Evolutionary conservation across 2,888 invertebrate species (phyloP).

Genomic region (Rhagonycha lutea): DNA sequence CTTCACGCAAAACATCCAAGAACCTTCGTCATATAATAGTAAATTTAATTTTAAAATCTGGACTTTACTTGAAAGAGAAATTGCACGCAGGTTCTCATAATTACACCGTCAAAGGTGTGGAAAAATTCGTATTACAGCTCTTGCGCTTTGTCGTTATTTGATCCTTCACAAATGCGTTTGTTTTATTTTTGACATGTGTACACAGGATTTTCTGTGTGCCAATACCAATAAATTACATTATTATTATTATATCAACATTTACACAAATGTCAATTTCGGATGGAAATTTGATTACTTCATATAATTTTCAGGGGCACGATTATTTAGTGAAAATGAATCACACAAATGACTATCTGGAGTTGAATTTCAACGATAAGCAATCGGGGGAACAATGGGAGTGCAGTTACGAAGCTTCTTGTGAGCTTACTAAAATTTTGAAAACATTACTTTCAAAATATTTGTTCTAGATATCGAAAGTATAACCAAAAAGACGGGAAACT

Average conservation of each 20-base stretch:
- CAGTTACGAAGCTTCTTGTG: conserved; percentile 58
- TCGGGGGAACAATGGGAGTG: conserved; percentile 62
- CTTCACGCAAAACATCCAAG: too few species aligned
- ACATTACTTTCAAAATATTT: background rate
- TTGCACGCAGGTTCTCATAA: too few species aligned
- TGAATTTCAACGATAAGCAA: conserved; percentile 58
- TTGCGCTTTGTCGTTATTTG: too few species aligned
- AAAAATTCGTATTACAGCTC: too few species aligned
- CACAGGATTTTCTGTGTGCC: too few species aligned
- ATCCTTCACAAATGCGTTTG: too few species aligned
- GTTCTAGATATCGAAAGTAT: conserved; percentile 59
- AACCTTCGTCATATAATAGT: too few species aligned
- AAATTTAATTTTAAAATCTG: too few species aligned
- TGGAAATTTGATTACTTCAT: conserved; percentile 55
- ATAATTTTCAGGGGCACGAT: conserved; percentile 56
- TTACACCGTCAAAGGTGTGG: too few species aligned
- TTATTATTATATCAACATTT: background rate
- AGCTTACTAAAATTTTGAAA: conserved; percentile 26
- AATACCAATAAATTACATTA: background rate
- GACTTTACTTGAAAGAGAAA: too few species aligned
- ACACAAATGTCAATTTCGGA: conserved; percentile 15
- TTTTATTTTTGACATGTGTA: too few species aligned
- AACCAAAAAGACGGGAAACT: conserved; percentile 61
- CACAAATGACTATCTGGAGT: conserved; percentile 53
- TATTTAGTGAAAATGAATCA: conserved; percentile 57